Evolutionary conservation across 2,113 vertebrate genomes (phyloP), one percentile per base, ranked within the genome.

Genomic region (Toxotes jaculatrix): DNA sequence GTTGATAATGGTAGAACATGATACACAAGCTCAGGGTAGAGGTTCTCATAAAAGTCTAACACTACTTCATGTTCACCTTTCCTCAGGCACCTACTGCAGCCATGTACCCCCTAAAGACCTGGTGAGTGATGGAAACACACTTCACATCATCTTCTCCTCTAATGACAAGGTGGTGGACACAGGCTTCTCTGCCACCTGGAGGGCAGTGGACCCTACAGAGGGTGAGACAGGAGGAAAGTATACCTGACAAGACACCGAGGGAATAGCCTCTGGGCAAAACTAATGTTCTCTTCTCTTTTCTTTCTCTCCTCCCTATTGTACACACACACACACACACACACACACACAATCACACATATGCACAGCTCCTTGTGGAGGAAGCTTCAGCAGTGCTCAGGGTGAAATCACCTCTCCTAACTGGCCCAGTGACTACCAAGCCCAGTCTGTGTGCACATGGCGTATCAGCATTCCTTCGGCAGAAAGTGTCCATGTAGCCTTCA

Each of bases 81-180:
- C 47, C 11, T 70, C 88, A 96, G 95, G 94, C 56, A 93, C 87
- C 67, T 81, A 90, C 88, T 95, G 95, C 80, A 91, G 92, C 59
- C 85, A 89, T n/a, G 43, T 63, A 1, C 45, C 82, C n/a, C 95
- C 95, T 14, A 61, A 59, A 76, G 92, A 93, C 31, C 43, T 95
- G 71, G 94, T 95, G 77, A 95, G 94, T n/a, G 78, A 83, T 51
- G 91, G 94, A 49, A 85, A 94, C 77, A 80, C 17, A 0, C 89
- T 96, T 76, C 83, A 70, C 12, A 76, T 96, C 77, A 81, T 27
- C 19, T 96, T 96, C 89, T 90, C 91, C 31, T 93, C 93, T 81
- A 95, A 95, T 40, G 82, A 89, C 84, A 94, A 83, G 47, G 89
- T 95, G 51, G 94, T 96, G 82, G 95, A 96, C 87, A 88, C 85